Conservation (phyloP, 2,113 vertebrate species). For the Oxyruncus cristatus region DNA sequence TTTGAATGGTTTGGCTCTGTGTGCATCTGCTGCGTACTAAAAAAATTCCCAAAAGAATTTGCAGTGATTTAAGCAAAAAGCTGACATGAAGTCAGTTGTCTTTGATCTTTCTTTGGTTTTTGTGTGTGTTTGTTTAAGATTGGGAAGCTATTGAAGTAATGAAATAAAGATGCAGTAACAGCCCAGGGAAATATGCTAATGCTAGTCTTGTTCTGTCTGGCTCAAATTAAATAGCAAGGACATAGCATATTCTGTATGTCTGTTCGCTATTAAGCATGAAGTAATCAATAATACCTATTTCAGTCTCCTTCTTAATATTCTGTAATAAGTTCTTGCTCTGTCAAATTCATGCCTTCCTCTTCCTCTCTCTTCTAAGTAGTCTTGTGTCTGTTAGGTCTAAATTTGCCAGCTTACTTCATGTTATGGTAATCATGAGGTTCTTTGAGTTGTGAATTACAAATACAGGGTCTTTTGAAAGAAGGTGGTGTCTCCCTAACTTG, state of each 20-base stretch:
- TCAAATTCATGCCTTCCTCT: background rate
- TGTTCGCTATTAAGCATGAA: background rate
- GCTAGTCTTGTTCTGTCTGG: background rate
- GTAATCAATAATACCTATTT: background rate
- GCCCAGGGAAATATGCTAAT: background rate
- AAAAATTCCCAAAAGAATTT: background rate
- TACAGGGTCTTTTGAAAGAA: background rate
- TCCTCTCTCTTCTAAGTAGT: background rate
- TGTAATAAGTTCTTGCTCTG: background rate
- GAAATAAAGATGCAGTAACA: background rate
- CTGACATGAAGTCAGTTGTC: background rate
- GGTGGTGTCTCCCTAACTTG: background rate
- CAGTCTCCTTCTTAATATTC: background rate
- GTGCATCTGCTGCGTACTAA: background rate
- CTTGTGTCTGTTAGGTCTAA: background rate
- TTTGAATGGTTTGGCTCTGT: background rate
- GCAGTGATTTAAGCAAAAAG: background rate
- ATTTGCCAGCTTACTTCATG: background rate
- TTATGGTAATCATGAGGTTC: background rate
- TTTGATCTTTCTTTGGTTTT: conserved; percentile 10
- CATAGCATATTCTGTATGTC: background rate
- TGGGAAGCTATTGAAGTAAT: background rate
- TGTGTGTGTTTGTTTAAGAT: background rate
- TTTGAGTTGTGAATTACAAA: background rate
- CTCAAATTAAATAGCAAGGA: background rate